Conservation (phyloP, 2,113 vertebrate species). For the Cardinalis cardinalis region DNA sequence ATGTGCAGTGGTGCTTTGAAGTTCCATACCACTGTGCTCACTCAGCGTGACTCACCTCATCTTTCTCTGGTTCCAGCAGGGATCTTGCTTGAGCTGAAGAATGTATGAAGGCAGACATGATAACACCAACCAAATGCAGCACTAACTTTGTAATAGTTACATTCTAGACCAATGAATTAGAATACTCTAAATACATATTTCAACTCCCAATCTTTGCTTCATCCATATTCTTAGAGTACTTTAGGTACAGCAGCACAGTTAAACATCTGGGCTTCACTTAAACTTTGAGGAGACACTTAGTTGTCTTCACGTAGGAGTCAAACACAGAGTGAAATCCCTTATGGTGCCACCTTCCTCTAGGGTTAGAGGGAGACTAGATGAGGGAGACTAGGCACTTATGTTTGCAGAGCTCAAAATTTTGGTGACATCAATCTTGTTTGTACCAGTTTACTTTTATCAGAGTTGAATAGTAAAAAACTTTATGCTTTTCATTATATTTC, state of each 20-base stretch:
- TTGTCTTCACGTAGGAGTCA: not conserved
- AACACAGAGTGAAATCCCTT: not conserved
- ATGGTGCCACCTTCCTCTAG: not conserved
- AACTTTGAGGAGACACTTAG: not conserved
- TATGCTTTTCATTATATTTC: not conserved
- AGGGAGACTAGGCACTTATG: not conserved
- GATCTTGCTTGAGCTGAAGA: not conserved
- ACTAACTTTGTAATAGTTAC: not conserved
- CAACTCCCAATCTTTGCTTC: not conserved
- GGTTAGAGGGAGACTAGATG: not conserved
- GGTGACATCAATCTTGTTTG: not conserved
- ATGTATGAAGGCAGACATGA: not conserved
- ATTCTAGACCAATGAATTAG: not conserved
- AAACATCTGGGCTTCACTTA: not conserved
- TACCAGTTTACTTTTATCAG: not conserved
- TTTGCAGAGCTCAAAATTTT: not conserved
- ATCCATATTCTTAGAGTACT: not conserved
- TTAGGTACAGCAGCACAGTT: not conserved
- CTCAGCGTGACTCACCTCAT: not conserved
- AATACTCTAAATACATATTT: not conserved
- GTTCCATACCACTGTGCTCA: not conserved
- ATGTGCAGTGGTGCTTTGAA: not conserved
- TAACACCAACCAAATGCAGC: not conserved
- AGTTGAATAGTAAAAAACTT: not conserved
- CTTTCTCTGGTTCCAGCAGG: not conserved